Conservation (phyloP, 2,888 invertebrate genomes). For the Vandiemenella viatica region DNA sequence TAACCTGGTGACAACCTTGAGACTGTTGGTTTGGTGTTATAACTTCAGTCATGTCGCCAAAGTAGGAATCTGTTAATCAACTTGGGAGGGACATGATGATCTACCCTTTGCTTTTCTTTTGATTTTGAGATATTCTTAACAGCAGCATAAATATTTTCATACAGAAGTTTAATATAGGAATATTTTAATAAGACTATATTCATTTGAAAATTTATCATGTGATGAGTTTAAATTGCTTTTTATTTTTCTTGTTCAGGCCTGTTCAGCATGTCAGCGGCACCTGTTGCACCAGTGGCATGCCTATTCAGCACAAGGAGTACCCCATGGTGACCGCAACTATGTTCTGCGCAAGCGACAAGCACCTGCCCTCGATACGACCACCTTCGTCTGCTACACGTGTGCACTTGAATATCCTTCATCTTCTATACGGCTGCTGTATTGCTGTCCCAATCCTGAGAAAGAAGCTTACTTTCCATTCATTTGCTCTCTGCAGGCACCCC, state of each 20-base stretch:
- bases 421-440: slow-evolving; percentile 67
- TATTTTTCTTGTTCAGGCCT: too few relatives aligned
- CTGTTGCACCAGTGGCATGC: slow-evolving; percentile 78
- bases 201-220: background rate
- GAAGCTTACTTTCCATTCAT: slow-evolving; percentile 87
- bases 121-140: too few relatives aligned
- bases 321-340: slow-evolving; percentile 65
- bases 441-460: slow-evolving; percentile 66
- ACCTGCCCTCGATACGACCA: slow-evolving; percentile 44
- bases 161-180: too few relatives aligned
- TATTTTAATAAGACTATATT: background rate
- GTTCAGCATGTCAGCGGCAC: slow-evolving; percentile 70
- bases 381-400: slow-evolving; percentile 82
- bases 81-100: too few relatives aligned
- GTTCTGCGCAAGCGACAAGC: slow-evolving; percentile 62
- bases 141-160: too few relatives aligned
- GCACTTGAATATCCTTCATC: slow-evolving; percentile 65
- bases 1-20: too few relatives aligned
- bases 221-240: slow-evolving; percentile 28
- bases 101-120: too few relatives aligned
- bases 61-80: too few relatives aligned
- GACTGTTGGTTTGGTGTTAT: too few relatives aligned
- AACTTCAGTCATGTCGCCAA: too few relatives aligned
- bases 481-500: slow-evolving; percentile 59
- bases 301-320: slow-evolving; percentile 54